Evolutionary conservation across 2,113 vertebrate species (phyloP), one percentile per base, ranked within the genome.

Genomic region (Peromyscus californicus): DNA sequence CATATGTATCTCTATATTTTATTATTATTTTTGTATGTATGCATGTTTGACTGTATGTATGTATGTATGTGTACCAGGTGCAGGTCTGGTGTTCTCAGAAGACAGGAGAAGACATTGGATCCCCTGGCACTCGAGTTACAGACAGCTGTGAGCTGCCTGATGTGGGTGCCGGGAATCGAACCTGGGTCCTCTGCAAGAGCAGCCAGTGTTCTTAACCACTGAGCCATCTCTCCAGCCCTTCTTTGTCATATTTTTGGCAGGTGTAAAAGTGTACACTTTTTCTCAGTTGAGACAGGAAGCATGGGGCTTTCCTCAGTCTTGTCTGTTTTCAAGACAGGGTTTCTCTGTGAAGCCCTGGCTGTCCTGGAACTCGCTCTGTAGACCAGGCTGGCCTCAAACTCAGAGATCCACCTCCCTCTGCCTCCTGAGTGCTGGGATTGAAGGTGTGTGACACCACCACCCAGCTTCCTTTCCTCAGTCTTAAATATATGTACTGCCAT

Each of bases 181-280:
- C 24, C 39, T 65, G 26, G 82, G n/a, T 45, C n/a, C 39, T 85
- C 59, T 85, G 22, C 7, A 65, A 42, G 51, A 82, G 78, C 33
- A 59, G 79, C 10, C 17, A n/a, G 59, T 17, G 3, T 26, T 19
- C 51, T 19, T 65, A 65, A 19, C 57, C n/a, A 42, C 82, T 63
- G n/a, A 84, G 59, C n/a, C n/a, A 65, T 45, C 83, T 33, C 82
- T 63, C 22, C 57, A 42, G 57, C 12, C 57, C 22, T 3, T 57
- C 19, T 54, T 39, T 3, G 12, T 29, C 31, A 9, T 26, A 74
- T 78, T 45, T 75, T 92, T 65, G 85, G 76, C 7, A 72, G 33
- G 8, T 61, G 54, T 69, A 92, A 83, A 96, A 83, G 69, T 93
- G 63, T n/a, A 80, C 10, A 80, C 22, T n/a, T 72, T n/a, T 74